Evolutionary conservation across 1,140 invertebrate genomes (phyloP).

Genomic region (Caenorhabditis briggsae): DNA sequence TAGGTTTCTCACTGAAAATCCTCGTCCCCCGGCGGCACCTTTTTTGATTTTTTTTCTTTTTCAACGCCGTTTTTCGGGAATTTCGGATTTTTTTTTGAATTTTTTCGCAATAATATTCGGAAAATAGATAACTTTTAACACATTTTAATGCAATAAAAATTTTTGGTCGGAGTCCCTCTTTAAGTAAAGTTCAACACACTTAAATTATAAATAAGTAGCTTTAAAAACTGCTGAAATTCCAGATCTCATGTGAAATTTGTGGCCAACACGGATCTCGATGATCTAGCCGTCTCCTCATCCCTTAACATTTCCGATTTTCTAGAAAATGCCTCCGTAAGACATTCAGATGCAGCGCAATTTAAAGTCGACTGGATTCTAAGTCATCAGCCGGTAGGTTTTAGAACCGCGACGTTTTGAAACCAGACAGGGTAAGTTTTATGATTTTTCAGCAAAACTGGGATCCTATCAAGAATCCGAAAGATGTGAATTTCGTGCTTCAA

Average conservation of each 20-base stretch:
- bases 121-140: too few relatives aligned
- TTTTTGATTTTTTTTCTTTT: too few relatives aligned
- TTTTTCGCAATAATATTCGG: too few relatives aligned
- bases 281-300: background rate
- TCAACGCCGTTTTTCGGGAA: too few relatives aligned
- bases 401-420: background rate
- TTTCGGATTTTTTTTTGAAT: too few relatives aligned
- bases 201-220: too few relatives aligned
- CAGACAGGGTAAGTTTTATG: too few relatives aligned
- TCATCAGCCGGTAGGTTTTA: slow-evolving; percentile 28
- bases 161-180: too few relatives aligned
- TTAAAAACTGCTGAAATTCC: background rate
- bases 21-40: too few relatives aligned
- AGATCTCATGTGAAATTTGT: slow-evolving; percentile 4
- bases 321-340: background rate
- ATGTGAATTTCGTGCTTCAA: slow-evolving; percentile 9
- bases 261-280: slow-evolving; percentile 38
- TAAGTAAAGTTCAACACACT: too few relatives aligned
- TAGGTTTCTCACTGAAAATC: too few relatives aligned
- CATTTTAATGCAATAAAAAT: too few relatives aligned
- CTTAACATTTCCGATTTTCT: slow-evolving; percentile 9
- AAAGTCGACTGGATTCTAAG: slow-evolving; percentile 43
- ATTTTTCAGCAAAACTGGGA: slow-evolving; percentile 53
- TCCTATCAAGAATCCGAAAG: background rate
- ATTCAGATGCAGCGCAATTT: slow-evolving; percentile 46